Base-by-base conservation (phyloP, 2,797 vertebrate genomes). In the Pseudomugil tenellus region DNA sequence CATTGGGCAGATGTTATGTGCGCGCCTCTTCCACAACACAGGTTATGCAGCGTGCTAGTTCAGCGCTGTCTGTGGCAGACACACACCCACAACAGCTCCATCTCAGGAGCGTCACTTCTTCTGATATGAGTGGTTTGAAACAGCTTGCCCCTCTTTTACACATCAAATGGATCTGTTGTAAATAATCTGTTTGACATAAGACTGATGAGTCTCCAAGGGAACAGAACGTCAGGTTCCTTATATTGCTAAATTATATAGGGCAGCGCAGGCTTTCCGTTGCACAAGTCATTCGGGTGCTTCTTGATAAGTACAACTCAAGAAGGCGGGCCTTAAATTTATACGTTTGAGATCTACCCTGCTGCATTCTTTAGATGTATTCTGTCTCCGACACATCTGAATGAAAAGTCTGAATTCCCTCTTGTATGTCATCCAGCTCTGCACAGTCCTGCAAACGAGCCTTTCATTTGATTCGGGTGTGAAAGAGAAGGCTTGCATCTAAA, bases 201-300 rank as follows among this genome's bases (percentile, higher is more conserved):
- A 67, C 59, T 87, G 79, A 84, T 88, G 87, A 90, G 80, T 89
- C 90, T 89, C 73, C 58, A 73, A 67, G 70, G 67, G 74, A 86
- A 70, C 37, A 72, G 80, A 84, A 62, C 76, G 29, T 79, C 72
- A 69, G 65, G 76, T 26, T 26, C 83, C 63, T 86, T 69, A 39
- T 77, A 83, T 67, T 71, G 70, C 78, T 79, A 86, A 63, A 68
- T 78, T 65, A 77, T 79, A 80, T 70, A 72, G 80, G 72, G 83
- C 78, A 78, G 65, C 56, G 46, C 63, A 67, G 65, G 53, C 48
- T 75, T 60, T 72, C 31, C 51, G 62, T 77, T 19, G 72, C 63
- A 43, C 72, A 63, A 78, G 80, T 81, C 78, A 81, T 29, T 68
- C 29, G 54, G 28, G 72, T 74, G 67, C 57, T 84, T 17, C 39